Evolutionary conservation across 2,888 invertebrate species (phyloP).

Genomic region (Hydrotaea diabolus): DNA sequence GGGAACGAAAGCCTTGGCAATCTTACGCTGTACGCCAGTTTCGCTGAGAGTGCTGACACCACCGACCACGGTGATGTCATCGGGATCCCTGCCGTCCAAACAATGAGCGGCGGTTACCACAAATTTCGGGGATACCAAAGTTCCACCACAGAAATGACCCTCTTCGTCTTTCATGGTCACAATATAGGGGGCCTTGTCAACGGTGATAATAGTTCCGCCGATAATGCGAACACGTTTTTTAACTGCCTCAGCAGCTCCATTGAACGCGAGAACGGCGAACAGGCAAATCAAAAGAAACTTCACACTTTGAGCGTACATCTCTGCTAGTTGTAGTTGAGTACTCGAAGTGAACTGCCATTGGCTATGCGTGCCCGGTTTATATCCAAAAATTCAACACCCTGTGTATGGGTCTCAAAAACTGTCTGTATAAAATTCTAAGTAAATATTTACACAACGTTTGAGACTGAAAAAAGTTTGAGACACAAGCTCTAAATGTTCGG

Average conservation of each 20-base stretch:
- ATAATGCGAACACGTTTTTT: conserved; percentile 70
- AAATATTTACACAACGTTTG: too few species aligned
- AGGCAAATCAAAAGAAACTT: background rate
- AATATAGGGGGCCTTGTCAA: conserved; percentile 11
- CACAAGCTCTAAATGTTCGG: too few species aligned
- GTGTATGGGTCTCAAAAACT: too few species aligned
- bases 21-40: conserved; percentile 67
- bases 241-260: background rate
- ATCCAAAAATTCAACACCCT: background rate
- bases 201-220: conserved; percentile 68
- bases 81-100: conserved; percentile 68
- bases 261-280: background rate
- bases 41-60: conserved; percentile 71
- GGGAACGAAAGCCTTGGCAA: conserved; percentile 48
- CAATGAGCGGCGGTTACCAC: conserved; percentile 78
- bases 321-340: too few species aligned
- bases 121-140: conserved; percentile 71
- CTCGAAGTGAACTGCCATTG: too few species aligned
- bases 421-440: too few species aligned
- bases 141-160: conserved; percentile 76
- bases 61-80: conserved; percentile 71
- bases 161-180: conserved; percentile 60
- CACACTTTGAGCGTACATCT: too few species aligned
- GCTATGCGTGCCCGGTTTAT: too few species aligned
- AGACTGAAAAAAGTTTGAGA: too few species aligned